Base-by-base conservation (phyloP, 2,797 vertebrate genomes). In the Sebastes kiyomatsui region DNA sequence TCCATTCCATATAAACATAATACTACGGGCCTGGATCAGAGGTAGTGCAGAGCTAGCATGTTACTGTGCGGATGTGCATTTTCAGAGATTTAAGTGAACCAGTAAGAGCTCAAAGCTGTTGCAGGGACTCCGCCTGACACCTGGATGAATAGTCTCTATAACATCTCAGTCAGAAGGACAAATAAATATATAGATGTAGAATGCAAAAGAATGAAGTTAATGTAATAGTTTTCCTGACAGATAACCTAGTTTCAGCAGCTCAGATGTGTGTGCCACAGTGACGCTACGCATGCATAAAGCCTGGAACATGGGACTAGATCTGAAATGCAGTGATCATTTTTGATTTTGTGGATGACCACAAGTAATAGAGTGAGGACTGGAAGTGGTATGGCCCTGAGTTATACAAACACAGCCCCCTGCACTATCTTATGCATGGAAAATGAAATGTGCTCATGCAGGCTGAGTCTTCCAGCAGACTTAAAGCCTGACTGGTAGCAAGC, bases 361-460 rank as follows among this genome's bases (percentile, higher is more conserved):
- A 72, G 77, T 77, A 79, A 80, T 56, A 72, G 77, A 88, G 64
- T 65, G 84, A 77, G 79, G 38, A 69, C 12, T 46, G 77, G 62
- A 66, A 59, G 71, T 20, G 67, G 25, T 56, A 27, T 5, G 38
- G 56, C 35, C 22, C 22, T 56, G 75, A 30, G 4, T 66, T 77
- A 61, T 54, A 74, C 82, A 82, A 81, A 90, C 81, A 38, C 64
- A 33, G 67, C 38, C 18, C 32, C 33, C 64, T 72, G 67, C 69
- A 11, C 71, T 90, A 84, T 77, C 62, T 77, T 81, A 91, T 91
- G 90, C 87, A 91, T 93, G 86, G 86, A 77, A 87, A 90, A 90
- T 87, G 73, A 89, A 89, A 90, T 85, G 86, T 75, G 82, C 80
- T 89, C 85, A 55, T 76, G 84, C 71, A 60, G 66, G 69, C 46